Evolutionary conservation across 1,140 invertebrate genomes (phyloP).

Genomic region (Drosophila quadrilineata): DNA sequence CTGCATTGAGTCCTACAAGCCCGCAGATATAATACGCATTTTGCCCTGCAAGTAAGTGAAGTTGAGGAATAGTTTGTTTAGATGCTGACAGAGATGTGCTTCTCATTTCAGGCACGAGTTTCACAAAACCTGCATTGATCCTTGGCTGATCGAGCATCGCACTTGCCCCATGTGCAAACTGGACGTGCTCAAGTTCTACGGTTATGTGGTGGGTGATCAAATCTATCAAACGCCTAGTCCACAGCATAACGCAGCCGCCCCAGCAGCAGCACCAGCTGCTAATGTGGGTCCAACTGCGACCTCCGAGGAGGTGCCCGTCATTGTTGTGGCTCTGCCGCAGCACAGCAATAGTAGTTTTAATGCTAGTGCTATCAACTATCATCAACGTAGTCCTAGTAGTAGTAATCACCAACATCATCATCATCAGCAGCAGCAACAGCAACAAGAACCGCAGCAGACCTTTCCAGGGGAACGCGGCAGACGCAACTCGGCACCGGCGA

Average conservation of each 20-base stretch:
- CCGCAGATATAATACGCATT: slow-evolving; percentile 90
- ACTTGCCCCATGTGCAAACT: slow-evolving; percentile 98
- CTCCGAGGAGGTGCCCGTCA: slow-evolving; percentile 65
- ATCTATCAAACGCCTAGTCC: slow-evolving; percentile 72
- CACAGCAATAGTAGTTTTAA: slow-evolving; percentile 59
- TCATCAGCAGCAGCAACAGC: slow-evolving; percentile 22
- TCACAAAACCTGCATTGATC: slow-evolving; percentile 96
- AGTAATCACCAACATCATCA: slow-evolving; percentile 47
- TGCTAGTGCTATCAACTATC: slow-evolving; percentile 52
- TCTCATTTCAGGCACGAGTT: slow-evolving; percentile 89
- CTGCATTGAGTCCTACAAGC: slow-evolving; percentile 94
- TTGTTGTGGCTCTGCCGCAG: slow-evolving; percentile 63
- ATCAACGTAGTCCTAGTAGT: slow-evolving; percentile 70
- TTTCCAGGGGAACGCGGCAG: slow-evolving; percentile 56
- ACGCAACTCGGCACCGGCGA: slow-evolving; percentile 69
- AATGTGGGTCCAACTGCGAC: slow-evolving; percentile 10
- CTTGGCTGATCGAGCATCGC: slow-evolving; percentile 95
- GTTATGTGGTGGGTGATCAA: slow-evolving; percentile 88
- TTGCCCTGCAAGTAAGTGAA: slow-evolving; percentile 91
- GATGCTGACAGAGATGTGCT: not conserved
- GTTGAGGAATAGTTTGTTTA: not conserved
- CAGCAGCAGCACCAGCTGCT: slow-evolving; percentile 3
- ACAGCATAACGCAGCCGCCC: slow-evolving; percentile 51
- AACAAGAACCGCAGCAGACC: slow-evolving; percentile 13
- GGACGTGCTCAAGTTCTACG: slow-evolving; percentile 96